A percentile compares a stretch with the other conserved stretches of the same genome.
phyloP scores from a whole-genome alignment of 2,797 vertebrate genomes.

The Anas capensis region DNA sequence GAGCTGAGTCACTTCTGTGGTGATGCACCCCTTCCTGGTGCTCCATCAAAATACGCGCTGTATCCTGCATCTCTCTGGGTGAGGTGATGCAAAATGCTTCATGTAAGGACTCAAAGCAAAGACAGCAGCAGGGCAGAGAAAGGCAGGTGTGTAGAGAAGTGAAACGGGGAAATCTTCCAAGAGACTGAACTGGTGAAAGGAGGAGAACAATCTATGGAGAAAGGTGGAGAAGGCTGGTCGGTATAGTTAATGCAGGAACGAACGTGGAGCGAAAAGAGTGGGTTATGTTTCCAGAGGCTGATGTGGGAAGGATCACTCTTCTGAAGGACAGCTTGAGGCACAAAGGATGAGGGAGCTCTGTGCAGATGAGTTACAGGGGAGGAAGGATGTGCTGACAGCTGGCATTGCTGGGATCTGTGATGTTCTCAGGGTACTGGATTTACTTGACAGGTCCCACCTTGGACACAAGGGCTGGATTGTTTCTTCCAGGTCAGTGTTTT shows the following conservation, averaged over 20 bases:
- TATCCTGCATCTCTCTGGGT: not conserved
- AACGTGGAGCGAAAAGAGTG: not conserved
- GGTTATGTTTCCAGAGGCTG: not conserved
- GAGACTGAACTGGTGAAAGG: not conserved
- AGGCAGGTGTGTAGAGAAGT: not conserved
- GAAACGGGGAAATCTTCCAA: not conserved
- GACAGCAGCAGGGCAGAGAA: not conserved
- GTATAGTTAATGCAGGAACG: not conserved
- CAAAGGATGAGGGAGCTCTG: not conserved
- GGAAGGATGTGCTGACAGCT: not conserved
- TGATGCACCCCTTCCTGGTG: not conserved
- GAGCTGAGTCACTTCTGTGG: constrained; percentile 26
- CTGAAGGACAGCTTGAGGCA: not conserved
- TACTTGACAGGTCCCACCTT: not conserved
- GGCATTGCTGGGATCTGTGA: not conserved
- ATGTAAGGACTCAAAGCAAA: not conserved
- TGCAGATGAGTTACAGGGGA: not conserved
- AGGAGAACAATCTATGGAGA: not conserved
- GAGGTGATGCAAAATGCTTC: not conserved
- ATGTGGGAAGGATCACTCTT: not conserved
- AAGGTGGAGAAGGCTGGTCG: not conserved
- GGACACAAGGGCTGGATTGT: not conserved
- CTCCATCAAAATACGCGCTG: not conserved
- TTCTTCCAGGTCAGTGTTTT: not conserved
- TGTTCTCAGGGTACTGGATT: not conserved